Conservation (phyloP, 2,888 invertebrate species). For the Perizoma affinitatum region DNA sequence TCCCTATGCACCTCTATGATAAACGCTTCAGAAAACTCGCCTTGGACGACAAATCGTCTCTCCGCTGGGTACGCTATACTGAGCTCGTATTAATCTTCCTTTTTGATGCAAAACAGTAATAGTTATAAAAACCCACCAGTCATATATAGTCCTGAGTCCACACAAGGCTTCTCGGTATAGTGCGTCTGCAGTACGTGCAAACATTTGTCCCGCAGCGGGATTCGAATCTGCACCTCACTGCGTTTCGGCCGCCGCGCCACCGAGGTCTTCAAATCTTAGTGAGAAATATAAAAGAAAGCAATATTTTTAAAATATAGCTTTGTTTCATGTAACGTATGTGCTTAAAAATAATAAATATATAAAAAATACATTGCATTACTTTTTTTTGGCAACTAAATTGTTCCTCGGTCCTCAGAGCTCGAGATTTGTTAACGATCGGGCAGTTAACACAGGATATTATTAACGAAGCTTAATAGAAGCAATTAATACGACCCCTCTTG, state of each 20-base stretch:
- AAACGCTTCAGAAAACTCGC: slow-evolving; percentile 13
- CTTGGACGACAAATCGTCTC: slow-evolving; percentile 11
- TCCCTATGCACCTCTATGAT: slow-evolving; percentile 16
- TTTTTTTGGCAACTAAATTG: neutral
- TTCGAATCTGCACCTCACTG: too few species aligned
- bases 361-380: neutral
- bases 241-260: too few species aligned
- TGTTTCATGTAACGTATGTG: too few species aligned
- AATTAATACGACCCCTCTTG: slow-evolving; percentile 62
- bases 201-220: too few species aligned
- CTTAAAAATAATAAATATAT: too few species aligned
- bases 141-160: too few species aligned
- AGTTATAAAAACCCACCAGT: too few species aligned
- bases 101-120: slow-evolving; percentile 6
- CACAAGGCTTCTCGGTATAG: too few species aligned
- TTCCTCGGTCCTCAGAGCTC: neutral
- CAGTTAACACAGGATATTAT: slow-evolving; percentile 55
- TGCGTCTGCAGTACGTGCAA: too few species aligned
- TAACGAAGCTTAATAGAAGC: slow-evolving; percentile 67
- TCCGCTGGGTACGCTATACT: slow-evolving; percentile 8
- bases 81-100: slow-evolving; percentile 28
- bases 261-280: too few species aligned
- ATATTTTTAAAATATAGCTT: too few species aligned
- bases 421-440: slow-evolving; percentile 41
- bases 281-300: too few species aligned